phyloP scores from a whole-genome alignment of 2,797 vertebrate species.

The Karalla daura region DNA sequence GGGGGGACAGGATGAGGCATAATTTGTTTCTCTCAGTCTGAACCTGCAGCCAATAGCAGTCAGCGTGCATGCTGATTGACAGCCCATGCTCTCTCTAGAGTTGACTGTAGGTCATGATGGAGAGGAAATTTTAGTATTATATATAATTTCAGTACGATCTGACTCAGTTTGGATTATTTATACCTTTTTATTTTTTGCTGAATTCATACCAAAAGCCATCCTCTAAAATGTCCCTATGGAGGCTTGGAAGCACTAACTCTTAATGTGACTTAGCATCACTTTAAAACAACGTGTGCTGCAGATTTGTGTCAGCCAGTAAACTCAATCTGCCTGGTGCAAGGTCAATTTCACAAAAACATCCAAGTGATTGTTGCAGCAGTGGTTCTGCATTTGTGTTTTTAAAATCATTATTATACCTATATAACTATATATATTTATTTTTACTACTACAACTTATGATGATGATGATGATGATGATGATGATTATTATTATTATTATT shows the following conservation, averaged over 20 bases:
- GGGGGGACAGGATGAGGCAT: slow-evolving; percentile 7
- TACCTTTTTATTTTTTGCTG: slow-evolving; percentile 2
- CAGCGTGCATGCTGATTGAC: slow-evolving; percentile 32
- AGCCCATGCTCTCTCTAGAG: slow-evolving; percentile 26
- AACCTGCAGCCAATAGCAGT: slow-evolving; percentile 13
- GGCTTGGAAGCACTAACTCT: slow-evolving; percentile 29
- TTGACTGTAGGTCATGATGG: too few relatives aligned
- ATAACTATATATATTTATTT: too few relatives aligned
- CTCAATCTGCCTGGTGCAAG: not conserved
- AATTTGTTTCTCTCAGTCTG: slow-evolving; percentile 5
- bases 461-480: too few relatives aligned
- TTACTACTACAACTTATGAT: too few relatives aligned
- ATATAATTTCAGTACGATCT: slow-evolving; percentile 31
- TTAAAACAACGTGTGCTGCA: slow-evolving; percentile 24
- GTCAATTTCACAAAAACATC: not conserved
- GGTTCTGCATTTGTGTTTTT: not conserved
- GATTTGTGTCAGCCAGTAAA: slow-evolving; percentile 27
- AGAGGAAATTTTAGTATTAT: too few relatives aligned
- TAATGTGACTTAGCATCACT: slow-evolving; percentile 45
- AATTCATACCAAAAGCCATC: slow-evolving; percentile 49
- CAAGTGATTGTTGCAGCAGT: not conserved
- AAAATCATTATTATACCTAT: too few relatives aligned
- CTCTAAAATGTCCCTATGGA: slow-evolving; percentile 36
- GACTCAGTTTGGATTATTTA: slow-evolving; percentile 30
- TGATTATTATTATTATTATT: too few relatives aligned